Evolutionary conservation across 2,113 vertebrate species (phyloP), one percentile per base, ranked within the genome.

Genomic region (Chaetura pelagica): DNA sequence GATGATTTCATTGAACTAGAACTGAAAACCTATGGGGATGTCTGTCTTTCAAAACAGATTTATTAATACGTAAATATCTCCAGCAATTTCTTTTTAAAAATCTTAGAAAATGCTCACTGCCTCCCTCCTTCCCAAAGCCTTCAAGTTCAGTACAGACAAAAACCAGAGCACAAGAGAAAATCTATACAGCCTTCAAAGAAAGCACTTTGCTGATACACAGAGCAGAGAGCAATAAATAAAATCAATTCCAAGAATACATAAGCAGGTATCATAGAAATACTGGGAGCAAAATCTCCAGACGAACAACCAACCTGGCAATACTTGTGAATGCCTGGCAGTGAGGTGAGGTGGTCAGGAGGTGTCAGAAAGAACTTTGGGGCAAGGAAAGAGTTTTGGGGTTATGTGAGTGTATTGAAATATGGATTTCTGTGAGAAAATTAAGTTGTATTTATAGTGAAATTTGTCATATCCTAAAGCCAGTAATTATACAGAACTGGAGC

Each of bases 341-440:
- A 0, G 2, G 35, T 4, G 27, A n/a, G 2, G 35, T 4, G 27
- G n/a, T 30, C 49, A 85, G 58, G 0, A 9, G 1, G 44, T 35
- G 55, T 42, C 44, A 38, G 64, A 35, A 87, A n/a, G 34, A 7
- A 30, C 62, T 49, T 7, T 5, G 35, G 84, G 66, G 78, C 49
- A 68, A 30, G 42, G 61, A 3, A 34, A 12, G 32, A 20, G 49
- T 24, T 15, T 16, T 26, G 48, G 11, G 42, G n/a, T 17, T 2
- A 9, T 6, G 29, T 3, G n/a, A 34, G 18, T 8, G 29, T 6
- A 12, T 10, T 34, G 72, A 49, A 76, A 35, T 12, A 15, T 0
- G 1, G 11, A 34, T 15, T 69, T 21, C 16, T 59, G n/a, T 5
- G n/a, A 59, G 57, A 35, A 71, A 69, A 84, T 16, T 7, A 24